These are phyloP conservation scores for Kryptolebias marmoratus DNA, from an alignment of 2,113 vertebrate genomes.

Conservation along the genomic window DNA sequence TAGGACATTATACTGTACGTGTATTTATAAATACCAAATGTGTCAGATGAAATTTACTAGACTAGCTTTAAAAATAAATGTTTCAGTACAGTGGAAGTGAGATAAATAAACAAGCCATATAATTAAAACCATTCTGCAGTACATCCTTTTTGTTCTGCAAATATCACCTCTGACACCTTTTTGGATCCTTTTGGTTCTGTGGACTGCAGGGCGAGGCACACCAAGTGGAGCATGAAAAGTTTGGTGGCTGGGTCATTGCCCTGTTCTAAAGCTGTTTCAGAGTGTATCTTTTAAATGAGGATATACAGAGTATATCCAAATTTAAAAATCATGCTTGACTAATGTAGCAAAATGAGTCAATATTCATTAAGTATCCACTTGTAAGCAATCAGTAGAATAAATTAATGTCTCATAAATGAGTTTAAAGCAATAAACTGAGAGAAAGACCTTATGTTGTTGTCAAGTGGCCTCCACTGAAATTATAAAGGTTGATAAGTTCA, in stretches of 20 bases:
- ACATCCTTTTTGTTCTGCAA: not conserved
- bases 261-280: not conserved
- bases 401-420: slow-evolving; percentile 4
- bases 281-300: not conserved
- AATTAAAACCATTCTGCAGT: not conserved
- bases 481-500: not conserved
- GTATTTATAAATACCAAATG: not conserved
- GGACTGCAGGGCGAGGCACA: not conserved
- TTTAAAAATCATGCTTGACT: not conserved
- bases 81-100: not conserved
- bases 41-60: not conserved
- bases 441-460: slow-evolving; percentile 4
- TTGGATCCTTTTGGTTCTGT: not conserved
- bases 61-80: not conserved
- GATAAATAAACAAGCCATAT: not conserved
- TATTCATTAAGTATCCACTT: not conserved
- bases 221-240: not conserved
- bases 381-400: not conserved
- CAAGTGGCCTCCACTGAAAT: slow-evolving; percentile 4
- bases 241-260: not conserved
- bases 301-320: not conserved
- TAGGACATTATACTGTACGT: not conserved
- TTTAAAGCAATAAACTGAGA: not conserved
- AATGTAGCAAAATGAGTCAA: not conserved
- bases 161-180: not conserved